Evolutionary conservation across 2,797 vertebrate genomes (phyloP).

Genomic region (Triplophysa bombifrons): DNA sequence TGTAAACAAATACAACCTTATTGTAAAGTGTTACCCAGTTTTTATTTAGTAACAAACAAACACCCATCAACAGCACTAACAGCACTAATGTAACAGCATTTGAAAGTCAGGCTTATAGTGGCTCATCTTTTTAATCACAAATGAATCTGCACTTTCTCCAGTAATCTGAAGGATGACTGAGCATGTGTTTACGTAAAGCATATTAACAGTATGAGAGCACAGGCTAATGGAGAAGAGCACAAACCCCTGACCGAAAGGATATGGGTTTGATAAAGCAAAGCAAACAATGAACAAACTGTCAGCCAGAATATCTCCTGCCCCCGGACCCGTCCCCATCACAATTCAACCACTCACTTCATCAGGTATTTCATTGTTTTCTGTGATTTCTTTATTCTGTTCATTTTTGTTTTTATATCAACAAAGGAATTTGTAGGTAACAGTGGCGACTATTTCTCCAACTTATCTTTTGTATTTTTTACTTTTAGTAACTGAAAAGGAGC

Average conservation of each 20-base stretch:
- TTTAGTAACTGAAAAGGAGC: slow-evolving; percentile 31
- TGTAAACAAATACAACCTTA: too few species aligned
- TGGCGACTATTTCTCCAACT: not conserved
- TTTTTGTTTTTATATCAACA: not conserved
- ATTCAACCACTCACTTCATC: slow-evolving; percentile 32
- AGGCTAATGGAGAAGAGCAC: not conserved
- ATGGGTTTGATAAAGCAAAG: not conserved
- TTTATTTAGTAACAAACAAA: too few species aligned
- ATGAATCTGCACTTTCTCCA: not conserved
- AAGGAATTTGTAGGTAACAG: not conserved
- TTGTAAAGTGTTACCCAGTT: not conserved
- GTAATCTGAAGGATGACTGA: slow-evolving; percentile 33
- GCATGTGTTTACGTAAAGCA: slow-evolving; percentile 46
- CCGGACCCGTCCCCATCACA: slow-evolving; percentile 23
- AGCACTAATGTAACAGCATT: not conserved
- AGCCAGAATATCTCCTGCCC: slow-evolving; percentile 57
- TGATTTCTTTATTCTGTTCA: not conserved
- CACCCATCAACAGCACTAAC: too few species aligned
- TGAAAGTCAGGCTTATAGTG: slow-evolving; percentile 21
- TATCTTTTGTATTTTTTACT: not conserved
- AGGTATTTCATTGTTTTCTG: slow-evolving; percentile 40
- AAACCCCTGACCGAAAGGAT: slow-evolving; percentile 10
- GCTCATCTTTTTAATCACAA: slow-evolving; percentile 28
- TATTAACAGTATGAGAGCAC: slow-evolving; percentile 26
- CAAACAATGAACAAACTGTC: slow-evolving; percentile 62